These are phyloP conservation scores for Liolophura sinensis DNA, from an alignment of 1,140 invertebrate genomes.

Conservation along the genomic window DNA sequence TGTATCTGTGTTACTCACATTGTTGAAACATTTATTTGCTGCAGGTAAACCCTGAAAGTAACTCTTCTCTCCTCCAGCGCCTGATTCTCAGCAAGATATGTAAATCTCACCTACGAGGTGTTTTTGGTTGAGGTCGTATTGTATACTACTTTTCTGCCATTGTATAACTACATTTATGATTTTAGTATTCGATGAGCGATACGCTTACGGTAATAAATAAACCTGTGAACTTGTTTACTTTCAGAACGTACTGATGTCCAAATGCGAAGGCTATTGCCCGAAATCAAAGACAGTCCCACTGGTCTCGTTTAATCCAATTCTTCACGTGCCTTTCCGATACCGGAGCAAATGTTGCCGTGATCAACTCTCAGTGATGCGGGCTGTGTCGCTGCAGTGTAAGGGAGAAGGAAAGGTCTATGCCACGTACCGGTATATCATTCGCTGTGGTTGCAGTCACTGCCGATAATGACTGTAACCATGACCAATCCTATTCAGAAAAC, in stretches of 20 bases:
- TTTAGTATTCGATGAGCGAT: too few species aligned
- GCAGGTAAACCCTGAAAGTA: too few species aligned
- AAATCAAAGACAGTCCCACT: slow-evolving; percentile 28
- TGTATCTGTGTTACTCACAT: too few species aligned
- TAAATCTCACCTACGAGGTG: too few species aligned
- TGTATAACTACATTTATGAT: too few species aligned
- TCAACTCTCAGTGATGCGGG: slow-evolving; percentile 36
- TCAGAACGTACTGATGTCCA: slow-evolving; percentile 31
- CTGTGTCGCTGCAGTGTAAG: slow-evolving; percentile 27
- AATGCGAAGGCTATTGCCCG: slow-evolving; percentile 32
- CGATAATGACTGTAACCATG: background rate
- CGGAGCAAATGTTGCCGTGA: slow-evolving; percentile 30
- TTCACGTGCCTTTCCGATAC: slow-evolving; percentile 31
- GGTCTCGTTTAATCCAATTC: slow-evolving; percentile 30
- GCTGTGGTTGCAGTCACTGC: slow-evolving; percentile 28
- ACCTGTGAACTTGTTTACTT: slow-evolving; percentile 16
- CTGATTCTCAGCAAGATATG: too few species aligned
- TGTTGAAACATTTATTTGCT: too few species aligned
- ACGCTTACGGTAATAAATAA: too few species aligned
- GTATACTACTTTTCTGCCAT: too few species aligned
- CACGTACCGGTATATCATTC: slow-evolving; percentile 35
- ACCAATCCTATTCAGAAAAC: too few species aligned
- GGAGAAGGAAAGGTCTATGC: slow-evolving; percentile 25
- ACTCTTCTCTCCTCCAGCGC: too few species aligned
- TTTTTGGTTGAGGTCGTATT: too few species aligned